Conservation (phyloP, 2,113 vertebrate species). For the Indicator indicator region DNA sequence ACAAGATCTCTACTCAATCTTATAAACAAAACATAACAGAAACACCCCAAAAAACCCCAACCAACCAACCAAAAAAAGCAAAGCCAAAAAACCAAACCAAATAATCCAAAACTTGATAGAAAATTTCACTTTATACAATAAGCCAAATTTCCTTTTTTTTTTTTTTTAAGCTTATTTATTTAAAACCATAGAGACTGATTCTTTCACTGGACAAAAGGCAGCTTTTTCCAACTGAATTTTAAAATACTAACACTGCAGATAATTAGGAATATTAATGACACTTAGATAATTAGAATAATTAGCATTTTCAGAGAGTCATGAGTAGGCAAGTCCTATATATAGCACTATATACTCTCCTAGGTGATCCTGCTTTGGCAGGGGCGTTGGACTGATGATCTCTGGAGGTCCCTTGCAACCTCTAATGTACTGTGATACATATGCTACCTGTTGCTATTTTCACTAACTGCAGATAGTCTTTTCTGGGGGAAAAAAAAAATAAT, state of each 20-base stretch:
- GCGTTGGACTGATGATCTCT: too few relatives aligned
- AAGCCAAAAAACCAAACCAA: background rate
- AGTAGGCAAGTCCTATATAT: background rate
- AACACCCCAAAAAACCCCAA: background rate
- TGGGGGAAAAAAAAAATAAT: background rate
- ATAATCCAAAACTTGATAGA: background rate
- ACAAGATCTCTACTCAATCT: background rate
- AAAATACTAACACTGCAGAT: background rate
- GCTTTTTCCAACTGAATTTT: background rate
- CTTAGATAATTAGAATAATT: slow-evolving; percentile 1
- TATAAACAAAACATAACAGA: background rate
- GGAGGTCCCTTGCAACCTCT: too few relatives aligned
- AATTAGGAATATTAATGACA: background rate
- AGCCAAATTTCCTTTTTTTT: background rate
- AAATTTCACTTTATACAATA: background rate
- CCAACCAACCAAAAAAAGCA: background rate
- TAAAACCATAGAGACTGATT: background rate
- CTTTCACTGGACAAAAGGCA: background rate
- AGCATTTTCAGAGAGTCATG: background rate
- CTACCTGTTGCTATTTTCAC: background rate
- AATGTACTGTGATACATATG: too few relatives aligned
- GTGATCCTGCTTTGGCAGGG: too few relatives aligned
- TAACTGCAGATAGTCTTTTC: background rate
- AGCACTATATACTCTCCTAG: background rate
- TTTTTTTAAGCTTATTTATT: background rate